A percentile compares a stretch with the other conserved stretches of the same genome.
These are phyloP conservation scores for Ceraclea dissimilis DNA, from an alignment of 2,888 invertebrate genomes.

Conservation along the genomic window DNA sequence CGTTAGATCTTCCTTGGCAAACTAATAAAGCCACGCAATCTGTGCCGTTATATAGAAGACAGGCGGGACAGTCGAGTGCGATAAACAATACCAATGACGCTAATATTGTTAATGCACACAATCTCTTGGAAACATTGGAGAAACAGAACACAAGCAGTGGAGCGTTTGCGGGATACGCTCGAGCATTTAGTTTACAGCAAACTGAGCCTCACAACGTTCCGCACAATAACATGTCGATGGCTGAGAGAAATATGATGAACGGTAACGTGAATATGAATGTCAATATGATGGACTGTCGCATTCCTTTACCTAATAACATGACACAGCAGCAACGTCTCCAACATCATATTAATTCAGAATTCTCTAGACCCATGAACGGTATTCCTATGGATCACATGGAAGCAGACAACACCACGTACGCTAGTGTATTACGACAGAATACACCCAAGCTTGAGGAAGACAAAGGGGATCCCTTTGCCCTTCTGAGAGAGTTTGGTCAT, in stretches of 20 bases:
- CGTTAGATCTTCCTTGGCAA: slow-evolving; percentile 25
- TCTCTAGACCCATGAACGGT: slow-evolving; percentile 23
- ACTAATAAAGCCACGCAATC: slow-evolving; percentile 31
- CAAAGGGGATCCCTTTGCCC: slow-evolving; percentile 42
- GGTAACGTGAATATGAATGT: slow-evolving; percentile 14
- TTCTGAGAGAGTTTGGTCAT: slow-evolving; percentile 43
- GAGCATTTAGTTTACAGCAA: slow-evolving; percentile 35
- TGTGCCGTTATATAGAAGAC: slow-evolving; percentile 44
- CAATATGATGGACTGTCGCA: slow-evolving; percentile 22
- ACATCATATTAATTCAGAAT: slow-evolving; percentile 24
- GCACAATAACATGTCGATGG: slow-evolving; percentile 21
- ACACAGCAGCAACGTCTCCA: slow-evolving; percentile 22
- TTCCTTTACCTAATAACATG: slow-evolving; percentile 7
- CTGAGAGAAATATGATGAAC: slow-evolving; percentile 22
- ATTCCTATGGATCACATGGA: slow-evolving; percentile 21
- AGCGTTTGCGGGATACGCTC: slow-evolving; percentile 32
- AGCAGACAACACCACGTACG: slow-evolving; percentile 31
- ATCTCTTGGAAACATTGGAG: slow-evolving; percentile 27
- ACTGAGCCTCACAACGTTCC: slow-evolving; percentile 26
- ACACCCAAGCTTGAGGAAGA: slow-evolving; percentile 28
- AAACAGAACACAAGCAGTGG: slow-evolving; percentile 29
- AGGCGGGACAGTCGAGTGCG: slow-evolving; percentile 32
- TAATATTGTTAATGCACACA: slow-evolving; percentile 13
- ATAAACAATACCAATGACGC: slow-evolving; percentile 14
- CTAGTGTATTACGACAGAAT: slow-evolving; percentile 30